Percentiles rank a stretch among this genome's conserved stretches.
These are phyloP conservation scores for Abscondita cerata DNA, from an alignment of 2,888 invertebrate species.

Conservation along the genomic window DNA sequence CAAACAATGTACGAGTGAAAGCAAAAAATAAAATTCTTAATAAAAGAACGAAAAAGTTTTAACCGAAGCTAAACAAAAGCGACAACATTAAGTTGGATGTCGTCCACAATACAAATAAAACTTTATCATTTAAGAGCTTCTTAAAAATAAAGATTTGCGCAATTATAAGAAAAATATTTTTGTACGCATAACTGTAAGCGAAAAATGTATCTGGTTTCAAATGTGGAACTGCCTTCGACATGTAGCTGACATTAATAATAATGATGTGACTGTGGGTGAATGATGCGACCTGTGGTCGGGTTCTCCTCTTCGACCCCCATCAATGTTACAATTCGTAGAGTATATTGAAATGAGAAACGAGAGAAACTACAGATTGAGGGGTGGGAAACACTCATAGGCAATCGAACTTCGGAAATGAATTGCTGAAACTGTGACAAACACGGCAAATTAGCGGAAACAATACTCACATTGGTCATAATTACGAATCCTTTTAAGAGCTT, in stretches of 20 bases:
- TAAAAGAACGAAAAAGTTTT: not conserved
- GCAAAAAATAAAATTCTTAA: constrained; percentile 6
- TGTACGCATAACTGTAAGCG: constrained; percentile 11
- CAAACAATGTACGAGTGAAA: constrained; percentile 5
- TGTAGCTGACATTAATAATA: constrained; percentile 41
- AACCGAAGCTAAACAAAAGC: not conserved
- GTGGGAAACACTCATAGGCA: constrained; percentile 41
- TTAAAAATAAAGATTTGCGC: constrained; percentile 18
- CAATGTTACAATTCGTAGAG: constrained; percentile 27
- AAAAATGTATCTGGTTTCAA: constrained; percentile 14
- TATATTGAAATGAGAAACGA: constrained; percentile 3
- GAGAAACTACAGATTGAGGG: constrained; percentile 19
- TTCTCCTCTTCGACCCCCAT: constrained; percentile 33
- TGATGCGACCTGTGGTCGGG: constrained; percentile 33
- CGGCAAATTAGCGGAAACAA: constrained; percentile 46
- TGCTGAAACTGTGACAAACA: constrained; percentile 42
- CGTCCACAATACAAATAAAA: constrained; percentile 21
- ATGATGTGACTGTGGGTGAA: constrained; percentile 36
- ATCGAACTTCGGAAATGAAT: constrained; percentile 44
- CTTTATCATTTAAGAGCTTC: constrained; percentile 20
- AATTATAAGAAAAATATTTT: constrained; percentile 15
- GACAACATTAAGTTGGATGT: constrained; percentile 9
- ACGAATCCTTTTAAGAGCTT: constrained; percentile 33
- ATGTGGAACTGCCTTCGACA: constrained; percentile 29
- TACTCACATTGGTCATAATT: constrained; percentile 34